Conservation (phyloP, 23 tunicate species). For the Styela clava region DNA sequence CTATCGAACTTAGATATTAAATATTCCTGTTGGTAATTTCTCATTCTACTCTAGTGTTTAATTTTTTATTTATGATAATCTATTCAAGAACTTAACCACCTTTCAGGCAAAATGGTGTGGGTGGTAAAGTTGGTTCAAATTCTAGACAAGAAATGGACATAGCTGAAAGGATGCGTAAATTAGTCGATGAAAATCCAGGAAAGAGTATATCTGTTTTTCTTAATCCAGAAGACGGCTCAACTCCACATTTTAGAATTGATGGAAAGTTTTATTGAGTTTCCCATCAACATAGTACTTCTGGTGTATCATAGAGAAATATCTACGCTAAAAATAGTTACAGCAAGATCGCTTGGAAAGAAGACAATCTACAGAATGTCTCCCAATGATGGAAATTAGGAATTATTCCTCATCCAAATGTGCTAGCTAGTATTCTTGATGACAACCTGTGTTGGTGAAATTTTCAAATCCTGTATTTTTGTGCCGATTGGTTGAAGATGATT, state of each 20-base stretch:
- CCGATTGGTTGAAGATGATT: too few relatives aligned
- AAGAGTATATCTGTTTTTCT: constrained; percentile 92
- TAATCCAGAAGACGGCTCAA: constrained; percentile 82
- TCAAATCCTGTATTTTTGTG: too few relatives aligned
- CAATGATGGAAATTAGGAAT: neutral
- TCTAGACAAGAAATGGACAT: constrained; percentile 88
- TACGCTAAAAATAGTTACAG: too few relatives aligned
- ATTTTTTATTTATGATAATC: neutral
- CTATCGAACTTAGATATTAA: too few relatives aligned
- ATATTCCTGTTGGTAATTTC: too few relatives aligned
- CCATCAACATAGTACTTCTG: neutral
- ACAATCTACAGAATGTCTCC: neutral
- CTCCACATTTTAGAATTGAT: constrained; percentile 94
- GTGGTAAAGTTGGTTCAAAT: constrained; percentile 25
- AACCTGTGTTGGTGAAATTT: too few relatives aligned
- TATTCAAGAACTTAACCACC: neutral
- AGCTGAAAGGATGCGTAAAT: constrained; percentile 77
- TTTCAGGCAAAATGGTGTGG: constrained; percentile 31
- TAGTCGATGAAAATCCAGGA: constrained; percentile 97
- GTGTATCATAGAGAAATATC: neutral
- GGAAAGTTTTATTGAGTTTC: constrained; percentile 79
- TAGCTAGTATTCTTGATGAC: too few relatives aligned
- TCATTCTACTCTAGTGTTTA: neutral
- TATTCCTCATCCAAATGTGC: too few relatives aligned
- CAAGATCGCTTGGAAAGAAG: neutral